Evolutionary conservation across 1,140 invertebrate species (phyloP), one percentile per base, ranked within the genome.

Genomic region (Camponotus pennsylvanicus): DNA sequence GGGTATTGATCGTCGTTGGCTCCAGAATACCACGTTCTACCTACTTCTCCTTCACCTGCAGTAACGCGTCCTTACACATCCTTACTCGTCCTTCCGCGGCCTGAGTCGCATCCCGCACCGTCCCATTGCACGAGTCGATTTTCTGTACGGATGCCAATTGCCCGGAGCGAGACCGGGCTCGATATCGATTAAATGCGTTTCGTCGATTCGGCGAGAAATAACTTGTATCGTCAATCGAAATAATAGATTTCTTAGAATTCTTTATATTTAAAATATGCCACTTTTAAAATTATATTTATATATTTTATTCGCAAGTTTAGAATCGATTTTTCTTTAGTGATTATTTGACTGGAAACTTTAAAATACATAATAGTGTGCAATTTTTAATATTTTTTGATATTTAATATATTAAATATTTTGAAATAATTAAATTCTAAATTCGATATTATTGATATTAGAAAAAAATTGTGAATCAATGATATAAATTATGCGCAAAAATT

Each of bases 1-100:
- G 91, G 92, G 92, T 94, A 94, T 94, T 94, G 93, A 94, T 94
- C 93, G 93, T 91, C 91, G 91, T 88, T 86, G 88, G 55, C 84
- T 86, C 91, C 63, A 88, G 86, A 90, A 89, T 87, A 89, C 90
- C 85, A 84, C 85, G 86, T 85, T 92, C 88, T 90, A 90, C 90
- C 91, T 91, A 92, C 91, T 93, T 93, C 92, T 92, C 92, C 91
- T 93, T 93, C 91, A 93, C 92, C 91, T 93, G 92, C 92, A 91
- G 90, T 88, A 88, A 87, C 90, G 88, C 85, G 92, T 92, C 89
- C 91, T 92, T 92, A 91, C 82, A 91, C 87, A 90, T 92, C 91
- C 91, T 92, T 91, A 85, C 89, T 85, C 79, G 85, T 92, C 88
- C 89, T 92, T 91, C 89, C 87, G 64, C 87, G 90, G 71, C 77